Evolutionary conservation across 2,113 vertebrate genomes (phyloP).

Genomic region (Mastomys natalensis): DNA sequence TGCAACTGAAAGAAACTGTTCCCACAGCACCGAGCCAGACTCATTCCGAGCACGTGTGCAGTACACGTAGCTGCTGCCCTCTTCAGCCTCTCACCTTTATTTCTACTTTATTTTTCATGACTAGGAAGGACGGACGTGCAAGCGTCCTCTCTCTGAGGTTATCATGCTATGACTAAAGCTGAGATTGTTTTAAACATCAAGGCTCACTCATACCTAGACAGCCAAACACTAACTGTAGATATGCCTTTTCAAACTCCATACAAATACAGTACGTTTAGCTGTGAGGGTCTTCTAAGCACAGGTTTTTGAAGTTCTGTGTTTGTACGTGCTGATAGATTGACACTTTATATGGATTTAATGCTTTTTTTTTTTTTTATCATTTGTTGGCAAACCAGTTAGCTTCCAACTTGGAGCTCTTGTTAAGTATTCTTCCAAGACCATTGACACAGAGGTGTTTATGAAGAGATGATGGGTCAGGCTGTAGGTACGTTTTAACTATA

Average conservation of each 20-base stretch:
- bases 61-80: neutral
- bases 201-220: neutral
- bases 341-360: neutral
- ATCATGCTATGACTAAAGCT: neutral
- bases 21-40: neutral
- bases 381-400: neutral
- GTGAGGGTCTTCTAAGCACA: neutral
- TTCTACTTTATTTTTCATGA: neutral
- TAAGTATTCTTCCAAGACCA: neutral
- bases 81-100: neutral
- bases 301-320: neutral
- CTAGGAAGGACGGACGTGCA: neutral
- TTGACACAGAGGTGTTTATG: neutral
- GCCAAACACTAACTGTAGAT: neutral
- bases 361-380: neutral
- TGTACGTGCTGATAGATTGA: neutral
- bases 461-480: neutral
- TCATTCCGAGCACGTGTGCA: constrained; percentile 21
- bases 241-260: neutral
- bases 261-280: neutral
- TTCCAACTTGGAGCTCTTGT: neutral
- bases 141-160: too few relatives aligned
- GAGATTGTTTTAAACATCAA: neutral
- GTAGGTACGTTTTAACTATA: too few relatives aligned
- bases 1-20: neutral